phyloP scores from a whole-genome alignment of 2,888 invertebrate species.

The Synanthedon andrenaeformis region DNA sequence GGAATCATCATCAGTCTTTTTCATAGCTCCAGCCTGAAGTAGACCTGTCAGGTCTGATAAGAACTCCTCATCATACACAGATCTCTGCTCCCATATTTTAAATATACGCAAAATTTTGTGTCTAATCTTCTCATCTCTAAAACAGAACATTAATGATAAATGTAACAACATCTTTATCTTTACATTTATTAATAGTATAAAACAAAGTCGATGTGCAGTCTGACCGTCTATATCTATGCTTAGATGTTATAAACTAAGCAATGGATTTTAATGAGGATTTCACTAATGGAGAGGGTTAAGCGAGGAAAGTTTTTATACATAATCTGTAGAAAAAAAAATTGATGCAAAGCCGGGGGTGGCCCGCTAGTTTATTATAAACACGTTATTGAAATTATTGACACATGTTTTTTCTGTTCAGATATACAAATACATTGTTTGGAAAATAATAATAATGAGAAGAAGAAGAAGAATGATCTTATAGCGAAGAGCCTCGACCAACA shows the following conservation, averaged over 20 bases:
- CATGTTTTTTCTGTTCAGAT: too few relatives aligned
- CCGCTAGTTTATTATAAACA: not conserved
- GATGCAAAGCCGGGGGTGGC: too few relatives aligned
- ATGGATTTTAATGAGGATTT: too few relatives aligned
- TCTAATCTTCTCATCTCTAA: slow-evolving; percentile 89
- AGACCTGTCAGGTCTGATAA: slow-evolving; percentile 87
- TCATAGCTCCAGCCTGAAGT: slow-evolving; percentile 81
- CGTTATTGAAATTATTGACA: not conserved
- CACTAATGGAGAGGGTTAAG: too few relatives aligned
- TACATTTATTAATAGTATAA: not conserved
- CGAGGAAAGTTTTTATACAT: too few relatives aligned
- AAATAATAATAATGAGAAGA: too few relatives aligned
- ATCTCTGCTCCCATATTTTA: slow-evolving; percentile 95
- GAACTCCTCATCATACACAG: slow-evolving; percentile 91
- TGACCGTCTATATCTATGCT: too few relatives aligned
- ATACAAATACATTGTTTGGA: too few relatives aligned
- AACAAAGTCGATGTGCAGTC: not conserved
- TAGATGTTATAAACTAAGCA: too few relatives aligned
- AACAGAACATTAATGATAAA: slow-evolving; percentile 12
- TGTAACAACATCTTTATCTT: not conserved
- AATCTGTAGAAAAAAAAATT: too few relatives aligned
- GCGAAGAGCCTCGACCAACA: too few relatives aligned
- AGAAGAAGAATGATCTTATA: too few relatives aligned
- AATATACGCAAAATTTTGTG: slow-evolving; percentile 89
- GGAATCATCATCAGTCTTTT: slow-evolving; percentile 75